These are phyloP conservation scores for Equus quagga DNA, from an alignment of 2,113 vertebrate genomes.

Conservation along the genomic window DNA sequence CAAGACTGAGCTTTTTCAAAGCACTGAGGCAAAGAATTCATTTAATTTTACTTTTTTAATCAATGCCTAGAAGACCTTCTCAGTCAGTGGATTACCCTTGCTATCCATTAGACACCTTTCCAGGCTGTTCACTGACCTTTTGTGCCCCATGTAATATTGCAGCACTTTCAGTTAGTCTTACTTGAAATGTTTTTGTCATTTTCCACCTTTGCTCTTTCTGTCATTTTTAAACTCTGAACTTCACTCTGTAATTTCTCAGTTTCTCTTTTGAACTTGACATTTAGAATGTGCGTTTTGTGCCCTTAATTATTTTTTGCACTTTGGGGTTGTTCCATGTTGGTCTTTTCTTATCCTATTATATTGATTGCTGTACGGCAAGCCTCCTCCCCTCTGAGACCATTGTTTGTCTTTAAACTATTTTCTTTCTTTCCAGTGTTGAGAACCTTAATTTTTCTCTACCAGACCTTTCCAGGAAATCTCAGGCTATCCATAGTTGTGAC, in stretches of 20 bases:
- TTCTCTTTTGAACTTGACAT: constrained; percentile 41
- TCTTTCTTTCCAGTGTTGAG: constrained; percentile 9
- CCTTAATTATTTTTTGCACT: constrained; percentile 61
- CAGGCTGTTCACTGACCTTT: constrained; percentile 33
- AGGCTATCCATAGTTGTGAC: background rate
- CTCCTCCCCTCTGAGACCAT: background rate
- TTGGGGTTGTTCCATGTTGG: constrained; percentile 14
- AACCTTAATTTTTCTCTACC: constrained; percentile 3
- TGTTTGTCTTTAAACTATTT: constrained; percentile 51
- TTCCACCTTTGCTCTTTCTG: constrained; percentile 64
- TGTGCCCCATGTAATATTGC: background rate
- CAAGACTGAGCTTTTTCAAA: constrained; percentile 14
- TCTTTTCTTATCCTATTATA: constrained; percentile 37
- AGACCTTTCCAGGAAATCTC: constrained; percentile 29
- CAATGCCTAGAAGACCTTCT: constrained; percentile 5
- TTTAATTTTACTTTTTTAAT: constrained; percentile 43
- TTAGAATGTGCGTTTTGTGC: constrained; percentile 49
- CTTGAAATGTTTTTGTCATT: constrained; percentile 39
- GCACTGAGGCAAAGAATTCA: constrained; percentile 58
- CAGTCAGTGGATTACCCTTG: background rate
- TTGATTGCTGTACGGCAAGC: background rate
- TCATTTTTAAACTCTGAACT: constrained; percentile 65
- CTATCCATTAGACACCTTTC: constrained; percentile 72
- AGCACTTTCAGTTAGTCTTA: constrained; percentile 49
- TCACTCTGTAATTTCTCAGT: constrained; percentile 32